A percentile compares a stretch with the other conserved stretches of the same genome.
Conservation (phyloP, 2,797 vertebrate genomes). For the Menidia menidia region DNA sequence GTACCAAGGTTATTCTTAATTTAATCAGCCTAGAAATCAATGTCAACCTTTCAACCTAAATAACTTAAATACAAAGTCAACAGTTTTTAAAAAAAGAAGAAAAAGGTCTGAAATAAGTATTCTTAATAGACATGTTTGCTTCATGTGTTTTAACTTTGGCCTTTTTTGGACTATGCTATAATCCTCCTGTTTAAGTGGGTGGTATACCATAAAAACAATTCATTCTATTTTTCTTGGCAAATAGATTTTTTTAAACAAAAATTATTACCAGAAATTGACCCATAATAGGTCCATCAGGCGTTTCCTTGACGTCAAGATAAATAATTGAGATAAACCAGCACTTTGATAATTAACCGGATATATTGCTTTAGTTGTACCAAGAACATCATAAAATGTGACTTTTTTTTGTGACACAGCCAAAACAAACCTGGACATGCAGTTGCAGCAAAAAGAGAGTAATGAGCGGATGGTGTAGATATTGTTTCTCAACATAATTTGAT, state of each 20-base stretch:
- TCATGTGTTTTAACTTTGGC: too few relatives aligned
- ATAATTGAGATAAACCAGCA: conserved; percentile 16
- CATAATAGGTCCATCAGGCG: neutral
- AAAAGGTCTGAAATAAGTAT: too few relatives aligned
- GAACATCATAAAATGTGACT: conserved; percentile 36
- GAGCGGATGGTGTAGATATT: conserved; percentile 9
- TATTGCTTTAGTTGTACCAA: neutral
- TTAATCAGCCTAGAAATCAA: neutral
- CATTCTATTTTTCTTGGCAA: too few relatives aligned
- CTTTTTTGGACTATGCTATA: neutral
- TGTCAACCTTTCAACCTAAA: too few relatives aligned
- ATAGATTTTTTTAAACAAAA: neutral
- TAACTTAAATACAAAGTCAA: too few relatives aligned
- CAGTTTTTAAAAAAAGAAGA: too few relatives aligned
- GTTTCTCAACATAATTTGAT: conserved; percentile 50
- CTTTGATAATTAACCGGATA: conserved; percentile 25
- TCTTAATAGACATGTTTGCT: too few relatives aligned
- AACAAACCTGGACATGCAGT: conserved; percentile 37
- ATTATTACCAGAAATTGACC: neutral
- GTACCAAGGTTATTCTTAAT: neutral
- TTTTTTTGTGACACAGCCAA: conserved; percentile 4
- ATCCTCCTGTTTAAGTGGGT: neutral
- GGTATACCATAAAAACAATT: neutral
- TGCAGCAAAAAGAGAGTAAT: conserved; percentile 9
- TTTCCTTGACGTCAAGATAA: conserved; percentile 24